Conservation (phyloP, 2,888 invertebrate genomes). For the Tiliacea citrago region DNA sequence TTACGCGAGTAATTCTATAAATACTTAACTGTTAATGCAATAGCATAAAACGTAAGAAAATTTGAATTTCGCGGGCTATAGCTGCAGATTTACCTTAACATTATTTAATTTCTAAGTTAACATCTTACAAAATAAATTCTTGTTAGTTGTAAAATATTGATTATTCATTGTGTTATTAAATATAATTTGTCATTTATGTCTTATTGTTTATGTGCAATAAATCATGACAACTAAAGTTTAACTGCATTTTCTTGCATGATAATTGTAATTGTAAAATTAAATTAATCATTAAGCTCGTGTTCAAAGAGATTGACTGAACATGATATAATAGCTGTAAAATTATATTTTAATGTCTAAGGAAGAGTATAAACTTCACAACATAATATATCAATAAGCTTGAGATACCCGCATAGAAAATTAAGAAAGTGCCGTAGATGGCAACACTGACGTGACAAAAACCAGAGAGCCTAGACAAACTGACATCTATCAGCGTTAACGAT, state of each 20-base stretch:
- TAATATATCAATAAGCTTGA: not conserved
- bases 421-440: not conserved
- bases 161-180: conserved; percentile 40
- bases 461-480: not conserved
- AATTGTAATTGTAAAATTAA: conserved; percentile 8
- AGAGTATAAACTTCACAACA: not conserved
- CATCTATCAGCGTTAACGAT: not conserved
- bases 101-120: not conserved
- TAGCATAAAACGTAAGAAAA: too few species aligned
- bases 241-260: conserved; percentile 30
- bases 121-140: conserved; percentile 14
- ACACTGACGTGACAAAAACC: not conserved
- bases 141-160: conserved; percentile 34
- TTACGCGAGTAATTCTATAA: too few species aligned
- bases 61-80: too few species aligned
- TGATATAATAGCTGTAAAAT: not conserved
- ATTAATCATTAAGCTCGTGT: conserved; percentile 6
- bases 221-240: conserved; percentile 13
- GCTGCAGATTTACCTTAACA: not conserved
- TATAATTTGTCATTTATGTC: conserved; percentile 37
- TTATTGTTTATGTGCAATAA: conserved; percentile 41
- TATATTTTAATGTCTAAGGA: not conserved
- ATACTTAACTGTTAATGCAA: too few species aligned
- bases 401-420: not conserved
- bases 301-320: not conserved